Base-by-base conservation (phyloP, 2,113 vertebrate species). In the Nanger granti region DNA sequence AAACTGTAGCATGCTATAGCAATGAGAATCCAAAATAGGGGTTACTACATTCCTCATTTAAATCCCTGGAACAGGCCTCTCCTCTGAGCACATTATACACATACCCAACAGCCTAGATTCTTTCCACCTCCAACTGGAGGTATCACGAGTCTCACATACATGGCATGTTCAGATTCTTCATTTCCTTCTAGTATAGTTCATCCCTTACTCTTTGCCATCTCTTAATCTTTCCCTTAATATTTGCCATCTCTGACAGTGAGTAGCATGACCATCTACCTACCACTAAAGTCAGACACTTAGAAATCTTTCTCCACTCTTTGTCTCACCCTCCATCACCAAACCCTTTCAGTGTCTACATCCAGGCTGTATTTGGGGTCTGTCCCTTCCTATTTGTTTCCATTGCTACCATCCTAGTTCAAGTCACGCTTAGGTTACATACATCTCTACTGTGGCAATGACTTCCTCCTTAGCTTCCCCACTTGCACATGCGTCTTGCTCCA, bases 371-470 rank as follows among this genome's bases (percentile, higher is more conserved):
- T 96, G 52, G 41, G n/a, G 41, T 60, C 41, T 59, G 12, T 34
- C 8, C 29, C 28, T 85, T 44, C 12, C 4, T 69, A 7, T 15
- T 31, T 29, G 10, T 20, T 87, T 93, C 26, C 66, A 64, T 29
- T 26, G 15, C n/a, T 80, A 3, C 24, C 24, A 31, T 22, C 5
- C 15, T 59, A 28, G 17, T 31, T 29, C 37, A 18, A 24, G 11
- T 5, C 12, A 52, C 29, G 3, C 47, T 89, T 2, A 4, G 12
- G 26, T 2, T 37, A 4, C 9, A 4, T 14, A 4, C 9, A 4
- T 14, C 24, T 62, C 34, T 57, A 1, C 13, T 4, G 5, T 7
- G 8, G 11, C 5, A 20, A 10, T 34, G 52, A 52, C 1, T 5
- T 59, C 44, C 29, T n/a, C 41, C 15, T 69, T 44, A 49, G 3